Base-by-base conservation (phyloP, 2,797 vertebrate genomes). In the Muraenolepis orangiensis region DNA sequence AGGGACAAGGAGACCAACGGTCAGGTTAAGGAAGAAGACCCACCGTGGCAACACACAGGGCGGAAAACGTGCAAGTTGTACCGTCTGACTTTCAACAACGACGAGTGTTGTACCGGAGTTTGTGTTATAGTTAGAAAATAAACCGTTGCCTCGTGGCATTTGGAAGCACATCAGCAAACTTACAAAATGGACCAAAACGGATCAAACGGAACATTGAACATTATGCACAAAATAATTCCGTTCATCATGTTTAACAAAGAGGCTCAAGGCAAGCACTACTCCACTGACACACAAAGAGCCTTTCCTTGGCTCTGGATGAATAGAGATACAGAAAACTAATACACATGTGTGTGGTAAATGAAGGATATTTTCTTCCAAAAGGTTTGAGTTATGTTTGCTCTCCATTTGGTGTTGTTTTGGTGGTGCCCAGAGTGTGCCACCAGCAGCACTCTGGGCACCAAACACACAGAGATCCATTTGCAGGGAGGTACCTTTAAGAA, bases 271-370 rank as follows among this genome's bases (percentile, higher is more conserved):
- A 88, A 73, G 69, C 81, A 84, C 81, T 72, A 73, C 84, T 82
- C 87, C 81, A 86, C 74, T 80, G 81, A 87, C 84, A 84, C 81
- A 88, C 80, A 90, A 88, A 85, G 67, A 84, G 81, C 85, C 76
- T 78, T n/a, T 82, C 76, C 76, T 82, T 78, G 64, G 69, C 78
- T 66, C 78, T 67, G 82, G 73, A 71, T 34, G 30, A 18, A 61
- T 29, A 18, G 36, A 26, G 14, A 18, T 46, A 36, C 42, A 57
- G 2, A 31, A 4, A 36, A 42, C 64, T 16, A 16, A 13, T 29
- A 26, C 73, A 71, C 78, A 74, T 69, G 36, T 28, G 40, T 46
- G 42, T 16, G 38, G 38, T 40, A 40, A 40, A 40, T 16, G 11
- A 40, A 18, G 18, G 14, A n/a, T n/a, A n/a, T n/a, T n/a, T n/a